Evolutionary conservation across 2,888 invertebrate genomes (phyloP).

Genomic region (Lasioglossum figueresi): DNA sequence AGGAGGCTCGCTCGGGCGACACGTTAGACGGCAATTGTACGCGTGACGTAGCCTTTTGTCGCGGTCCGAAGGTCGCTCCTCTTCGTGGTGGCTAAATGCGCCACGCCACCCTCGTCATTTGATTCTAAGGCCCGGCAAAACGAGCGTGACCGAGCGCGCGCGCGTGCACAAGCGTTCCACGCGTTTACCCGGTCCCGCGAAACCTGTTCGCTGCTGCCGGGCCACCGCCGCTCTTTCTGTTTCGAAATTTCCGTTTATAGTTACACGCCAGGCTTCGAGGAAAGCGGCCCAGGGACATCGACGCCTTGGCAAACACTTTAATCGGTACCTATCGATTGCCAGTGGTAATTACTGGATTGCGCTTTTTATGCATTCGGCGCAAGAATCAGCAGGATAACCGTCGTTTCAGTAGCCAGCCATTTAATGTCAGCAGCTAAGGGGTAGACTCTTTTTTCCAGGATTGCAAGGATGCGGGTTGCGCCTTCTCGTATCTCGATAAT

Average conservation of each 20-base stretch:
- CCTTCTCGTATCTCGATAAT: too few relatives aligned
- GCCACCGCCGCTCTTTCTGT: conserved; percentile 38
- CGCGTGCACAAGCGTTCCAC: conserved; percentile 26
- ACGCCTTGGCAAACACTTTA: background rate
- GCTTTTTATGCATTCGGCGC: background rate
- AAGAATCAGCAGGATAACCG: background rate
- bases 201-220: conserved; percentile 50
- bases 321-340: background rate
- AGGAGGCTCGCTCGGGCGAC: conserved; percentile 19
- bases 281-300: conserved; percentile 16
- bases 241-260: conserved; percentile 58
- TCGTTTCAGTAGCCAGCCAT: background rate
- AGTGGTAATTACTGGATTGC: background rate
- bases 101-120: conserved; percentile 52
- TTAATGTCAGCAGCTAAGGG: background rate
- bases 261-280: conserved; percentile 35
- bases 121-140: conserved; percentile 49
- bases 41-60: conserved; percentile 56
- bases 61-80: conserved; percentile 55
- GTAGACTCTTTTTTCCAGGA: too few relatives aligned
- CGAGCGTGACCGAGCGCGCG: conserved; percentile 56
- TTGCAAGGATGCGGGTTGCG: too few relatives aligned
- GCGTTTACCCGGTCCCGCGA: conserved; percentile 35
- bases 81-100: conserved; percentile 42
- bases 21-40: conserved; percentile 58